phyloP scores from a whole-genome alignment of 2,888 invertebrate species.

The Belgica antarctica region DNA sequence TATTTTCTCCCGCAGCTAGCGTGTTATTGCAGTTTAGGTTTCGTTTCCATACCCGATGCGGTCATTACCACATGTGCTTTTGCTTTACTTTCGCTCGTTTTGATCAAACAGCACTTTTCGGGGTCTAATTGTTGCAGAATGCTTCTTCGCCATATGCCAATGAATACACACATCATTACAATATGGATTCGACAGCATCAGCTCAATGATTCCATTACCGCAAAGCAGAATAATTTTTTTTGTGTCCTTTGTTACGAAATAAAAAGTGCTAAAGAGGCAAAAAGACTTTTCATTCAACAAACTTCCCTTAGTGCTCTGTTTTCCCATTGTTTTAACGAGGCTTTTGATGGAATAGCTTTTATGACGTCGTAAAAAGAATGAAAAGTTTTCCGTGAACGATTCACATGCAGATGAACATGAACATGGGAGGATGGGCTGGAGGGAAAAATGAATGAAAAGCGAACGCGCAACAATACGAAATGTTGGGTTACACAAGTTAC shows the following conservation, averaged over 20 bases:
- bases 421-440: not conserved
- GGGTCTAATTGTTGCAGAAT: too few species aligned
- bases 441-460: conserved; percentile 7
- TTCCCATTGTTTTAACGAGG: conserved; percentile 13
- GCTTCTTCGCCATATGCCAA: not conserved
- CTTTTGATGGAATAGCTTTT: not conserved
- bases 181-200: conserved; percentile 15
- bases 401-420: conserved; percentile 27
- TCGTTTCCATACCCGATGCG: conserved; percentile 13
- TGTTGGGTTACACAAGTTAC: too few species aligned
- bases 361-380: not conserved
- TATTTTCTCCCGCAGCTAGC: not conserved
- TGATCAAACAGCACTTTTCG: too few species aligned
- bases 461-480: conserved; percentile 3
- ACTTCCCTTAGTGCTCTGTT: not conserved
- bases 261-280: not conserved
- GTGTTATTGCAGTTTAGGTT: conserved; percentile 20
- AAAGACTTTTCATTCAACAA: not conserved
- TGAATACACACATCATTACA: not conserved
- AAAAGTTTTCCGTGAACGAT: conserved; percentile 1
- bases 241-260: not conserved
- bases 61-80: conserved; percentile 31
- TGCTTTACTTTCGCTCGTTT: too few species aligned
- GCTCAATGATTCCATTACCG: conserved; percentile 25
- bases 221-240: not conserved